Conservation (phyloP, 1,140 invertebrate genomes). For the Euura saliciscinereae region DNA sequence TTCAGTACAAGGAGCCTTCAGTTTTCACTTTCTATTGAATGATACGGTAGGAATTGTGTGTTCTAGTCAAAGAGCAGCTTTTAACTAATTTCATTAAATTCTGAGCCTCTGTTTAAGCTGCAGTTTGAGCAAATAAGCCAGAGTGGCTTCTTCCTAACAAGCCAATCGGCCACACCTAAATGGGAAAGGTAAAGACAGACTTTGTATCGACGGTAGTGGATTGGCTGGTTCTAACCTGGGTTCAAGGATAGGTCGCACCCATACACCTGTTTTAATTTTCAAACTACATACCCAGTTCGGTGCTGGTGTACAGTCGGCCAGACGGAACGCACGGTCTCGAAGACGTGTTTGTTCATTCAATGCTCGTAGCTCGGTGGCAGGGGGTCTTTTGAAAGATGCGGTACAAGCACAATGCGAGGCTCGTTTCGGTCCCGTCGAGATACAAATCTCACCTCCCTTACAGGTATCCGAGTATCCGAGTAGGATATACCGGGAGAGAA, state of each 20-base stretch:
- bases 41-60: no score
- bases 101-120: no score
- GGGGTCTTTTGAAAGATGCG: slow-evolving; percentile 6
- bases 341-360: neutral
- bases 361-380: neutral
- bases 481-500: neutral
- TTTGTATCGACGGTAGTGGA: neutral
- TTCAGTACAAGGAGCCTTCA: no score
- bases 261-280: neutral
- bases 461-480: neutral
- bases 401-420: neutral
- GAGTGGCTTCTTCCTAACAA: neutral
- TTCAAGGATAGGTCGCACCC: neutral
- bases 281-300: neutral
- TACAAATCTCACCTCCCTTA: slow-evolving; percentile 2
- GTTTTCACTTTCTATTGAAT: no score
- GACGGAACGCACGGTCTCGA: neutral
- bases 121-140: neutral
- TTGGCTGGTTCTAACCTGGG: neutral
- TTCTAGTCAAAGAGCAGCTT: no score
- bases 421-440: neutral
- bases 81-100: no score
- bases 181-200: neutral
- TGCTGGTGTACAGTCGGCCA: neutral
- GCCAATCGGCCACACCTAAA: neutral